A percentile compares a stretch with the other conserved stretches of the same genome.
phyloP scores from a whole-genome alignment of 2,797 vertebrate genomes.

The Hydrocynus forskahlii region DNA sequence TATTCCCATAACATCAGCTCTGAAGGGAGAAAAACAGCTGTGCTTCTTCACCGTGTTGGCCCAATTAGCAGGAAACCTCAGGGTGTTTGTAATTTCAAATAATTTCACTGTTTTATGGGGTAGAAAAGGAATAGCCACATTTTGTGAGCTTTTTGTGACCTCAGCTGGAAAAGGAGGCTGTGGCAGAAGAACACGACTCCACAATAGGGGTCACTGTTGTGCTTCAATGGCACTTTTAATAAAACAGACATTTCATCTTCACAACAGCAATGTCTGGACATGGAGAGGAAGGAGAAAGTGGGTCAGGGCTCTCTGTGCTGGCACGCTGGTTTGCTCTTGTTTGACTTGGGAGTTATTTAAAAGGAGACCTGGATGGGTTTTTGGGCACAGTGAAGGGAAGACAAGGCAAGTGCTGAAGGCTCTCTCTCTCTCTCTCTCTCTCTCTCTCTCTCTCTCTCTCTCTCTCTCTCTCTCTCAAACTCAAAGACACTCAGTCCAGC shows the following conservation, averaged over 20 bases:
- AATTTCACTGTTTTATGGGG: background rate
- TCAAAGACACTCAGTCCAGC: conserved; percentile 62
- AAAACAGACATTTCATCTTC: conserved; percentile 89
- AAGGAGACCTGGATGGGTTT: conserved; percentile 72
- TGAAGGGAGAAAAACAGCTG: background rate
- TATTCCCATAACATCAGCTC: background rate
- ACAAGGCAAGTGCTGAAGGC: conserved; percentile 63
- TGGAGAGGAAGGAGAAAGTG: conserved; percentile 72
- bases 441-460: conserved; percentile 55
- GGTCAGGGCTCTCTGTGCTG: conserved; percentile 77
- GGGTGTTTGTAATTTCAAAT: background rate
- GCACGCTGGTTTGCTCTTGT: conserved; percentile 78
- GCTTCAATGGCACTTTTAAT: conserved; percentile 88
- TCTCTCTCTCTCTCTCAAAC: conserved; percentile 25
- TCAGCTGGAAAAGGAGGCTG: background rate
- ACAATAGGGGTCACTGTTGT: conserved; percentile 81
- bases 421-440: conserved; percentile 52
- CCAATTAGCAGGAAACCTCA: background rate
- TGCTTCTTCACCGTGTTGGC: background rate
- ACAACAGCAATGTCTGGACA: conserved; percentile 88
- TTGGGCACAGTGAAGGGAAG: conserved; percentile 68
- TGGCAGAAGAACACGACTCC: conserved; percentile 72
- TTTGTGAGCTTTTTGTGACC: background rate
- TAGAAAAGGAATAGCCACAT: background rate
- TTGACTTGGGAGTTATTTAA: conserved; percentile 74